Percentiles rank a stretch among this genome's conserved stretches.
These are phyloP conservation scores for Bovichtus diacanthus DNA, from an alignment of 2,797 vertebrate species.

Conservation along the genomic window DNA sequence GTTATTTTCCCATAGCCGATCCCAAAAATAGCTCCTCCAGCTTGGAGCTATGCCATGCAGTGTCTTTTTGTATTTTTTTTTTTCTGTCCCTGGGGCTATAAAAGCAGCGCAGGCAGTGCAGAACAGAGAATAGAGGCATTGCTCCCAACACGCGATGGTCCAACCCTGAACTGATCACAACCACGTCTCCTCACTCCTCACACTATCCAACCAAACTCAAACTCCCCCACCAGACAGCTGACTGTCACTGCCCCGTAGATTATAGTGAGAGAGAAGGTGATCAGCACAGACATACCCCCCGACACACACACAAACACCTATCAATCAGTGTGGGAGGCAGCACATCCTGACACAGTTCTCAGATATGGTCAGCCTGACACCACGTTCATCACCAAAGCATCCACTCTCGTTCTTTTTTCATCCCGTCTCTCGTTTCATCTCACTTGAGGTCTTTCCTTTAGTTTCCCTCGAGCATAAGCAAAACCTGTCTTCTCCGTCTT, in stretches of 20 bases:
- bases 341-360: constrained; percentile 46
- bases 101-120: constrained; percentile 9
- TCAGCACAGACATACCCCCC: not conserved
- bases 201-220: not conserved
- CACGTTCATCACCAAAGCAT: constrained; percentile 33
- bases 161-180: not conserved
- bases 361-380: constrained; percentile 67
- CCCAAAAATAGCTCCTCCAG: constrained; percentile 74
- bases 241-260: not conserved
- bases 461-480: constrained; percentile 1
- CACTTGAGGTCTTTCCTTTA: not conserved
- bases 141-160: constrained; percentile 1
- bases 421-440: not conserved
- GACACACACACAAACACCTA: too few species aligned
- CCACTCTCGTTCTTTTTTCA: not conserved
- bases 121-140: constrained; percentile 14
- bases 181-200: not conserved
- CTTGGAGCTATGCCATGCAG: constrained; percentile 59
- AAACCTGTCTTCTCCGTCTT: not conserved
- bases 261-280: constrained; percentile 1
- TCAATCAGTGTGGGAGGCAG: constrained; percentile 33
- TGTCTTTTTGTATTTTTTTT: constrained; percentile 29
- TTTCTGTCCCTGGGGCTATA: constrained; percentile 29
- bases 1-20: constrained; percentile 77
- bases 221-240: constrained; percentile 3